Percentiles rank a stretch among this genome's conserved stretches.
Conservation (phyloP, 2,797 vertebrate genomes). For the Borostomias antarcticus region DNA sequence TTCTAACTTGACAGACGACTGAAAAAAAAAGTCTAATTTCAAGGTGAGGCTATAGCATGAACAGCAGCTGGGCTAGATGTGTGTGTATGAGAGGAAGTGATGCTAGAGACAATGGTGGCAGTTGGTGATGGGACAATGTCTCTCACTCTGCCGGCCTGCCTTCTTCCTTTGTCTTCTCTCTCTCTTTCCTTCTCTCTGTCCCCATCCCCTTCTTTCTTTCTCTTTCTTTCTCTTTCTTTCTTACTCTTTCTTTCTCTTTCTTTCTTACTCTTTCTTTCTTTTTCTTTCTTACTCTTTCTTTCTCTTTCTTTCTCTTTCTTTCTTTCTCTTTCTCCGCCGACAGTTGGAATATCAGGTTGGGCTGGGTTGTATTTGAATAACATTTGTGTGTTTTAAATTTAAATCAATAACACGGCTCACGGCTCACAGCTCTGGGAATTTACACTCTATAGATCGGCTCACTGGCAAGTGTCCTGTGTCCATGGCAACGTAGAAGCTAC, state of each 20-base stretch:
- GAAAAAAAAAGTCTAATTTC: too few relatives aligned
- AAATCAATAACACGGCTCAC: too few relatives aligned
- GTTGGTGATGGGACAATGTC: conserved; percentile 33
- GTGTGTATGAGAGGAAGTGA: not conserved
- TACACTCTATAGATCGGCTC: too few relatives aligned
- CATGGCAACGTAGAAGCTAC: too few relatives aligned
- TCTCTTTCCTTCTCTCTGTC: not conserved
- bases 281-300: conserved; percentile 42
- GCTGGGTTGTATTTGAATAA: too few relatives aligned
- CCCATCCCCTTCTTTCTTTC: not conserved
- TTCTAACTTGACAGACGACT: too few relatives aligned
- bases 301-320: not conserved
- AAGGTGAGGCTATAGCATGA: not conserved
- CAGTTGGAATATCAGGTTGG: too few relatives aligned
- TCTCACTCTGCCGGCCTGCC: not conserved
- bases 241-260: conserved; percentile 18
- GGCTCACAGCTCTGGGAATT: too few relatives aligned
- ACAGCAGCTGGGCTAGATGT: not conserved
- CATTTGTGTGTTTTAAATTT: too few relatives aligned
- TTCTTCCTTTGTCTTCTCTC: not conserved
- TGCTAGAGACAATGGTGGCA: conserved; percentile 3
- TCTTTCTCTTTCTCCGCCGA: not conserved
- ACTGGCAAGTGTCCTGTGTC: too few relatives aligned
- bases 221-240: conserved; percentile 45
- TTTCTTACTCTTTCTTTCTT: conserved; percentile 47